Evolutionary conservation across 2,797 vertebrate species (phyloP).

Genomic region (Ctenosaura bakeri): DNA sequence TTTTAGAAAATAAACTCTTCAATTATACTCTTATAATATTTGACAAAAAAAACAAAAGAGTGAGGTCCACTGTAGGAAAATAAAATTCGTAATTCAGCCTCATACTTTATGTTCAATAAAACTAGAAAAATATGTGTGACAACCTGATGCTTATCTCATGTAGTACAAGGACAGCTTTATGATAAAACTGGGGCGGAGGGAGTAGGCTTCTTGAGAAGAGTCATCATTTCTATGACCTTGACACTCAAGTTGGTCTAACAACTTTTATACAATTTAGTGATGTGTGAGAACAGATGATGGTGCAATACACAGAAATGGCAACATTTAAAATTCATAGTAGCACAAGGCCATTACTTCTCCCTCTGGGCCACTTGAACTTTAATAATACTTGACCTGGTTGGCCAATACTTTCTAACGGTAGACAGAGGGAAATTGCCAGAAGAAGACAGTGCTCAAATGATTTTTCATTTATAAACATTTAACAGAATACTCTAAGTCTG

Average conservation of each 20-base stretch:
- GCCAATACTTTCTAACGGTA: conserved; percentile 80
- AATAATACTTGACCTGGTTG: conserved; percentile 83
- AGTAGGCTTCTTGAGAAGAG: conserved; percentile 71
- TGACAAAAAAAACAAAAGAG: background rate
- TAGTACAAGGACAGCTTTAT: conserved; percentile 54
- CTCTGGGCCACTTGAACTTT: conserved; percentile 80
- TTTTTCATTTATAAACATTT: conserved; percentile 81
- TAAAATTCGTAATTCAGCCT: conserved; percentile 20
- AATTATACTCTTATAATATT: background rate
- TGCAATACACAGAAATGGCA: conserved; percentile 79
- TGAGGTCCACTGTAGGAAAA: conserved; percentile 37
- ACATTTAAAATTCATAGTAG: conserved; percentile 84
- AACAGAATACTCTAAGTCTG: conserved; percentile 77
- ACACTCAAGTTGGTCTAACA: conserved; percentile 75
- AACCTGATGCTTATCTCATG: conserved; percentile 48
- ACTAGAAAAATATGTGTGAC: conserved; percentile 47
- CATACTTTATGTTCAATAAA: conserved; percentile 12
- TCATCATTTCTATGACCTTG: conserved; percentile 76
- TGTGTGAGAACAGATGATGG: conserved; percentile 79
- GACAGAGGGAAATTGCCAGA: conserved; percentile 79
- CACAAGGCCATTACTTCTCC: conserved; percentile 81
- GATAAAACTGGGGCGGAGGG: conserved; percentile 48
- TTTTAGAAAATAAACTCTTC: background rate
- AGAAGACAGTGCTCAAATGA: conserved; percentile 77
- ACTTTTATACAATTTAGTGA: conserved; percentile 77